A percentile compares a stretch with the other conserved stretches of the same genome.
Conservation (phyloP, 2,113 vertebrate genomes). For the Neotragus moschatus region DNA sequence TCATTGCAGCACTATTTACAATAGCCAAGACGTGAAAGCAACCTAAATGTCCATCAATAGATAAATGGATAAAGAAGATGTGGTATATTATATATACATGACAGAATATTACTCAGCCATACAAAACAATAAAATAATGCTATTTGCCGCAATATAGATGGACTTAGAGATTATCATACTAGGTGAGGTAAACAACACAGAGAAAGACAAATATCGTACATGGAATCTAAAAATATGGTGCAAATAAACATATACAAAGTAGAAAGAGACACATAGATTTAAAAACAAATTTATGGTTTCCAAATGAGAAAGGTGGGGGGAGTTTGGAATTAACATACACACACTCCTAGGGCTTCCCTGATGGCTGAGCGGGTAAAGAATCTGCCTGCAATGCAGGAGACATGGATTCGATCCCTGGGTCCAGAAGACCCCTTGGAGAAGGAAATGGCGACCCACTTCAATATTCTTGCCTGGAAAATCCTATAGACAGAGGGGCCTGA, state of each 20-base stretch:
- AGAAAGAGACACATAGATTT: not conserved
- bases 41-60: not conserved
- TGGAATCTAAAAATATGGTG: not conserved
- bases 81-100: not conserved
- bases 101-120: not conserved
- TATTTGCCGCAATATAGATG: not conserved
- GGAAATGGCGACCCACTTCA: not conserved
- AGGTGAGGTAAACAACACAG: not conserved
- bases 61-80: not conserved
- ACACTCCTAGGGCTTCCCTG: not conserved
- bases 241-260: not conserved
- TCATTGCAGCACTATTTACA: not conserved
- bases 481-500: not conserved
- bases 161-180: not conserved
- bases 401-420: not conserved
- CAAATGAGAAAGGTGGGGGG: not conserved
- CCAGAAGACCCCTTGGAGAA: not conserved
- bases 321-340: not conserved
- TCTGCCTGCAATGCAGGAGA: not conserved
- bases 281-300: not conserved
- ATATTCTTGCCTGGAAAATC: not conserved
- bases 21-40: not conserved
- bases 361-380: not conserved
- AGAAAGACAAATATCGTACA: rapidly evolving
- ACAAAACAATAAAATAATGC: not conserved